Evolutionary conservation across 2,797 vertebrate species (phyloP).

Genomic region (Myotis planiceps): DNA sequence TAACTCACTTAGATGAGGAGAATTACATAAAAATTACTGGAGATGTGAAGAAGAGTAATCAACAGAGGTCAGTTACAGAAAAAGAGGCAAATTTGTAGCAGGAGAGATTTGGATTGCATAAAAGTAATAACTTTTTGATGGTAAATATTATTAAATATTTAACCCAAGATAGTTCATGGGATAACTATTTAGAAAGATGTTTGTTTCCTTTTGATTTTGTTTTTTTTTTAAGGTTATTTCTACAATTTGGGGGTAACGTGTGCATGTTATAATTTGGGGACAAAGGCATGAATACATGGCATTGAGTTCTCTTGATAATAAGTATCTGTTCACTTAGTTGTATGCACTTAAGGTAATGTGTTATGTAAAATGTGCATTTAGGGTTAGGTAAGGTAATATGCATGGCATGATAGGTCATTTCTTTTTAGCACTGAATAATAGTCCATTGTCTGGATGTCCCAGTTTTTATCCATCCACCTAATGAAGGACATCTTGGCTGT

Average conservation of each 20-base stretch:
- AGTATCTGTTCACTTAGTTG: not conserved
- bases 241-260: not conserved
- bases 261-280: not conserved
- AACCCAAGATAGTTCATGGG: not conserved
- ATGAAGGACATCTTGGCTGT: not conserved
- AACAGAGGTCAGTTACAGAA: not conserved
- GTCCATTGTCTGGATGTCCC: not conserved
- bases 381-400: not conserved
- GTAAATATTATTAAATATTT: not conserved
- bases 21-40: conserved; percentile 15
- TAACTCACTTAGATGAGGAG: not conserved
- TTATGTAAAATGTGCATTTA: not conserved
- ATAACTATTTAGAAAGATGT: conserved; percentile 9
- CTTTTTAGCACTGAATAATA: not conserved
- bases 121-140: not conserved
- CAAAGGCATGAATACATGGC: not conserved
- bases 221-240: not conserved
- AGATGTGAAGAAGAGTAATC: not conserved
- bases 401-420: not conserved
- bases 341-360: not conserved
- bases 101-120: not conserved
- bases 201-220: conserved; percentile 22
- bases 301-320: not conserved
- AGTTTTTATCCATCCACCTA: not conserved
- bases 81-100: not conserved